Base-by-base conservation (phyloP, 2,797 vertebrate genomes). In the Hipposideros larvatus region DNA sequence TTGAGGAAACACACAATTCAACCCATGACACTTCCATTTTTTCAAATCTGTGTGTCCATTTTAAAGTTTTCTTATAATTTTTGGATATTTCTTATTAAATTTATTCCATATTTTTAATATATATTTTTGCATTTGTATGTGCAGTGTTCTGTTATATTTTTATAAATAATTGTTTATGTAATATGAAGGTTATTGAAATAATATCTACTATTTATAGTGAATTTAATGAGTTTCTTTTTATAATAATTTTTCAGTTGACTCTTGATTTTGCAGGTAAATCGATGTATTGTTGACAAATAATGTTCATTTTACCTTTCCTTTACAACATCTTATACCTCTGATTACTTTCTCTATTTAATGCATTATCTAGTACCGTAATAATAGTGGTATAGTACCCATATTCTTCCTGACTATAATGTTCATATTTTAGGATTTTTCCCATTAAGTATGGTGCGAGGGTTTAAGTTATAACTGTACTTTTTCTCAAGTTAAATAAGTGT, bases 201-300 rank as follows among this genome's bases (percentile, higher is more conserved):
- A 75, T 78, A 75, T 68, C 84, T 92, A 11, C 31, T 22, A 2
- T 53, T 70, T 80, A 11, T 43, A 82, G 24, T 86, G 31, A 68
- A 82, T 66, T 84, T 78, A 41, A 26, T 71, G 37, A 82, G 4
- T 86, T 92, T 79, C 48, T 88, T 87, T 79, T 59, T 91, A 82
- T 73, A 85, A 68, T 70, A 79, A 66, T 71, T 91, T 77, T 93
- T 84, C 37, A 91, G 57, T 28, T 74, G n/a, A 59, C 57, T 92
- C 55, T 91, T 61, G 55, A 51, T 73, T 91, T 95, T 95, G 14
- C 53, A 63, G 21, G 63, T 70, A 83, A 82, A 65, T 24, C 77
- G 16, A 59, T 95, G 93, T 83, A 48, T 75, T 90, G 8, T 51
- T 95, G 41, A 84, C 46, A 87, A 80, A 87, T 78, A 66, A 37